Base-by-base conservation (phyloP, 2,797 vertebrate species). In the Enteromius mattozi region DNA sequence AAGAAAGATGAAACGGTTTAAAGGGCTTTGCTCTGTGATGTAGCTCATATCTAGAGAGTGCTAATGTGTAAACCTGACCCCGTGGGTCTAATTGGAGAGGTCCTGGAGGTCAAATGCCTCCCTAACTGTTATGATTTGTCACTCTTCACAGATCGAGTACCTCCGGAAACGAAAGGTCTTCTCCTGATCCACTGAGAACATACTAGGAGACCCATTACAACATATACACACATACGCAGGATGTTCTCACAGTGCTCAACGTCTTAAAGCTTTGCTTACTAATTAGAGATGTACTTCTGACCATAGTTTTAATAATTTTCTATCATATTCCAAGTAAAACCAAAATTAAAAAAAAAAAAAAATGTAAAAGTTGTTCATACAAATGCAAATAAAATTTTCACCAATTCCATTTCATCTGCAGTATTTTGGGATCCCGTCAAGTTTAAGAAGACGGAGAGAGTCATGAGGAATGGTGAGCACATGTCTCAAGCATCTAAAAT, bases 41-140 rank as follows among this genome's bases (percentile, higher is more conserved):
- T 86, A 89, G 71, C 35, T 78, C 61, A n/a, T 75, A 81, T 88
- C 75, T 85, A 78, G 72, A 90, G 89, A 89, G 86, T 79, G 82
- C 54, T 83, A 82, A 86, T 85, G 76, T 86, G 77, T 54, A 90
- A 93, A 91, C 85, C 86, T 86, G 88, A 91, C 87, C 88, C 90
- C 88, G 75, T 90, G 86, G 83, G 81, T 88, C 86, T 92, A 92
- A 94, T 92, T 94, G 87, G 88, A 84, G 35, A 75, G 86, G 89
- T 87, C 85, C 59, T 71, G 37, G 85, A 87, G 92, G 93, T 94
- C 93, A 93, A 94, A 93, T 75, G 81, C 90, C 90, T 91, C 89
- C 85, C 88, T 93, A 91, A 93, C 81, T 89, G 75, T 89, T 93
- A 91, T 91, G 92, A 91, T 94, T 87, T 91, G 90, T 95, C 92